These are phyloP conservation scores for Ischnura elegans DNA, from an alignment of 2,888 invertebrate species.

Conservation along the genomic window DNA sequence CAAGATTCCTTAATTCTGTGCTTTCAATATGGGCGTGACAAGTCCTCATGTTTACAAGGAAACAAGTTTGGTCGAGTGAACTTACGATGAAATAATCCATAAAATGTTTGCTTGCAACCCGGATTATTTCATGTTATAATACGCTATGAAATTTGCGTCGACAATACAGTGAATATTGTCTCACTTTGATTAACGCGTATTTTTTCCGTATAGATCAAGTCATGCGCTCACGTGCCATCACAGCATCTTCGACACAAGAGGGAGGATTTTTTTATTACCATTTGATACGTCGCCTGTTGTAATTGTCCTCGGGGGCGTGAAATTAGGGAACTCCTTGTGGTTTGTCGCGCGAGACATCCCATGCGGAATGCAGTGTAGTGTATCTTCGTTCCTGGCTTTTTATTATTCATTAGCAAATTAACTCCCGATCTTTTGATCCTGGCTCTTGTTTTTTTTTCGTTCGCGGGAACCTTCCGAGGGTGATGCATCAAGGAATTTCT, in stretches of 20 bases:
- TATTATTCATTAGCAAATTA: constrained; percentile 21
- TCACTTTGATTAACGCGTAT: no score
- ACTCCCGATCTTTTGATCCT: neutral
- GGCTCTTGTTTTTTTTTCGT: no score
- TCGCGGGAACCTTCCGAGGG: neutral
- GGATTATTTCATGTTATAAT: no score
- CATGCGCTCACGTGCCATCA: neutral
- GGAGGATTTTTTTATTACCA: neutral
- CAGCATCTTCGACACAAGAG: no score
- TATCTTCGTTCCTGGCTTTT: neutral
- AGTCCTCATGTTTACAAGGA: no score
- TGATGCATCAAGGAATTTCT: constrained; percentile 14
- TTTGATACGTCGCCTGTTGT: neutral
- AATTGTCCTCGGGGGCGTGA: neutral
- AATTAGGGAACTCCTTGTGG: neutral
- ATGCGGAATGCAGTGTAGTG: neutral
- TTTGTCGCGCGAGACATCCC: neutral
- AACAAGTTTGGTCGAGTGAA: neutral
- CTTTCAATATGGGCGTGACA: no score
- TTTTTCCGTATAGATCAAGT: neutral
- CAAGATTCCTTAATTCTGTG: no score
- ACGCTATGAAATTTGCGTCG: no score
- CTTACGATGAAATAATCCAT: neutral
- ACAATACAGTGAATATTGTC: no score
- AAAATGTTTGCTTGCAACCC: neutral